These are phyloP conservation scores for Phoenicopterus ruber DNA, from an alignment of 2,113 vertebrate species.

Conservation along the genomic window DNA sequence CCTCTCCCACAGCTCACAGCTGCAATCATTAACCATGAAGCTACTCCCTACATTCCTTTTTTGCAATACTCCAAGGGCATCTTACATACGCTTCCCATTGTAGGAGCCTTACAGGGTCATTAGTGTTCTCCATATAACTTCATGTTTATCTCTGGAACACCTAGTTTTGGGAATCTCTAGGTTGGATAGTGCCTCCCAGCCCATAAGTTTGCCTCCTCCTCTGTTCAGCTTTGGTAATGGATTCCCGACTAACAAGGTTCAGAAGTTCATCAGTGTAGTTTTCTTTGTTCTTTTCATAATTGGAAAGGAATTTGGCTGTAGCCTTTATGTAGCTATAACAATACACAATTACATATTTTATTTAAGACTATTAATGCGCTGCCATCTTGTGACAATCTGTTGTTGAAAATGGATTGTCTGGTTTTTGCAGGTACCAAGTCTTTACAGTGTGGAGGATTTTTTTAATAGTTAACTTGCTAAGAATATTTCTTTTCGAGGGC, in stretches of 20 bases:
- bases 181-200: background rate
- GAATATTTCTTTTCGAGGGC: background rate
- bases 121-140: background rate
- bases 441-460: background rate
- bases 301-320: background rate
- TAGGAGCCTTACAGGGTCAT: background rate
- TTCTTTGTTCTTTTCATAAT: background rate
- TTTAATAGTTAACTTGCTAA: background rate
- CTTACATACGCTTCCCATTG: background rate
- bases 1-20: background rate
- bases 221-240: background rate
- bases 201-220: background rate
- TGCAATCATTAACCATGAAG: background rate
- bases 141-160: background rate
- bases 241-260: background rate
- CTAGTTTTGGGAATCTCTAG: background rate
- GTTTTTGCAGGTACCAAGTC: background rate
- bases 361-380: conserved; percentile 3
- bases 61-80: background rate
- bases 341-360: background rate
- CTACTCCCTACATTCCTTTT: background rate
- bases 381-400: conserved; percentile 2
- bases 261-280: background rate
- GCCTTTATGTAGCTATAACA: background rate
- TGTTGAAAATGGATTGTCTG: background rate